Conservation (phyloP, 2,888 invertebrate species). For the Mesoligia furuncula region DNA sequence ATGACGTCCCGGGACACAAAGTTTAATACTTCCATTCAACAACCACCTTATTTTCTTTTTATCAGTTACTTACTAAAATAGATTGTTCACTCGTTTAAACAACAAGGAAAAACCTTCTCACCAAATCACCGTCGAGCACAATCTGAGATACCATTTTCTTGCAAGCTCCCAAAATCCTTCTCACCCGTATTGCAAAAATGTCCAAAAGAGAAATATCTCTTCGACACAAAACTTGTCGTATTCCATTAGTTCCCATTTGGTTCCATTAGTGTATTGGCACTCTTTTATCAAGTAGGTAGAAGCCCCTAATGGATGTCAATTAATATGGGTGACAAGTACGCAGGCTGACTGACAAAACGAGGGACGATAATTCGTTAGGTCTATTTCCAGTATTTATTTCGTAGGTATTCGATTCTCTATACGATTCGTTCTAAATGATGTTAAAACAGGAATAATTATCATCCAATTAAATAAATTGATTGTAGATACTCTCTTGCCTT, state of each 20-base stretch:
- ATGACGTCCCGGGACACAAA: too few relatives aligned
- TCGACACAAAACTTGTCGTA: constrained; percentile 18
- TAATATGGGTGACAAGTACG: constrained; percentile 25
- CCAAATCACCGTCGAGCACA: background rate
- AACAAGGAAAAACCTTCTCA: constrained; percentile 22
- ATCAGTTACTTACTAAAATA: background rate
- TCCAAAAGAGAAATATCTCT: constrained; percentile 15
- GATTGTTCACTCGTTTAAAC: background rate
- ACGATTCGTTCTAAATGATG: background rate
- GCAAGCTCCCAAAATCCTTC: constrained; percentile 7
- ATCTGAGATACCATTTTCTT: constrained; percentile 16
- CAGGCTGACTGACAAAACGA: background rate
- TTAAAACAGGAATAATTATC: background rate
- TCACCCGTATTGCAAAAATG: constrained; percentile 1
- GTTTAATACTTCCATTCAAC: background rate
- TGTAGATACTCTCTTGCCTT: background rate
- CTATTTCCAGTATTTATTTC: background rate
- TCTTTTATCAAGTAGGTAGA: constrained; percentile 22
- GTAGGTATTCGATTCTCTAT: background rate
- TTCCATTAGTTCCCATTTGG: constrained; percentile 36
- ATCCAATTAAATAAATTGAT: background rate
- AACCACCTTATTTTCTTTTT: background rate
- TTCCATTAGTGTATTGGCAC: constrained; percentile 54
- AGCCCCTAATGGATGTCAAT: constrained; percentile 40
- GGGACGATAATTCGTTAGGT: background rate